phyloP scores from a whole-genome alignment of 1,140 invertebrate genomes.

The Anthonomus grandis region DNA sequence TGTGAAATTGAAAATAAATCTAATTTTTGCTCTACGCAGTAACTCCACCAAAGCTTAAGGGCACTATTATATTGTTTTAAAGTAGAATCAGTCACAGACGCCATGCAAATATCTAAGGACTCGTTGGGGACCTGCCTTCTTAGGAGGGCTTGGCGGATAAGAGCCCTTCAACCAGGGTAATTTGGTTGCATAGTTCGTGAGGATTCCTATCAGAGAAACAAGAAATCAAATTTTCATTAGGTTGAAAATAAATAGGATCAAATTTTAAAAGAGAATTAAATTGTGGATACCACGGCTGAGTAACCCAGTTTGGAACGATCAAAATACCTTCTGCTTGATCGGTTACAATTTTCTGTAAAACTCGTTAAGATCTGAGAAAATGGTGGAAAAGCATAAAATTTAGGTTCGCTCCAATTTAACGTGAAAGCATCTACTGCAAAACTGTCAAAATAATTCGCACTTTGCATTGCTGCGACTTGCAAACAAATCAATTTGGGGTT shows the following conservation, averaged over 20 bases:
- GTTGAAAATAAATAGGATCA: not conserved
- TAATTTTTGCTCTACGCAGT: not conserved
- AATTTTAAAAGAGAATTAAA: not conserved
- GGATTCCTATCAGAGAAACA: too few species aligned
- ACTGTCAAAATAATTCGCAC: too few species aligned
- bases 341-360: conserved; percentile 33
- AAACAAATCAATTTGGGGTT: too few species aligned
- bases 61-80: conserved; percentile 7
- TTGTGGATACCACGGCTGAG: conserved; percentile 38
- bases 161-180: too few species aligned
- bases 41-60: conserved; percentile 7
- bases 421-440: conserved; percentile 39
- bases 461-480: too few species aligned
- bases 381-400: conserved; percentile 41
- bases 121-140: conserved; percentile 17
- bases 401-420: conserved; percentile 27
- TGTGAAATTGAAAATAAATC: not conserved
- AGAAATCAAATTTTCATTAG: conserved; percentile 10
- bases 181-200: too few species aligned
- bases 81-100: not conserved
- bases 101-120: conserved; percentile 1
- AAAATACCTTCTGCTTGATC: conserved; percentile 37
- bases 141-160: too few species aligned
- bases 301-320: conserved; percentile 36
- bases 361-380: conserved; percentile 31